These are phyloP conservation scores for Etheostoma perlongum DNA, from an alignment of 2,797 vertebrate genomes.

Conservation along the genomic window DNA sequence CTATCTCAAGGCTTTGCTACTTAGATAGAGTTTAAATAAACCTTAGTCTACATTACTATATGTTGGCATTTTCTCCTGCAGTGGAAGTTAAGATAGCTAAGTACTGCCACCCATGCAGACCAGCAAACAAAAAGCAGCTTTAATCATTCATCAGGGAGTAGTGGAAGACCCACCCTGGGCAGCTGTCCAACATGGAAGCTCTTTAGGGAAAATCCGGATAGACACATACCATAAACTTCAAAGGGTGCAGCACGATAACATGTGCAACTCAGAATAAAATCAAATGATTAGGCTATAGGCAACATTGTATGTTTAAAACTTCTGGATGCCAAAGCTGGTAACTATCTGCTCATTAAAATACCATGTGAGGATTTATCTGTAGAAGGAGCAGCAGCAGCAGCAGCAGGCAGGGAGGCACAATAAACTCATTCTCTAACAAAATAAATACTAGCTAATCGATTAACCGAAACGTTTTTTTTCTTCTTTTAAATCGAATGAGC, in stretches of 20 bases:
- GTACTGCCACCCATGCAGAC: conserved; percentile 14
- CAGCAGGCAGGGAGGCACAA: conserved; percentile 1
- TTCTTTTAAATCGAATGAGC: conserved; percentile 72
- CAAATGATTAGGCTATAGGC: background rate
- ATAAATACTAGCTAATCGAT: conserved; percentile 27
- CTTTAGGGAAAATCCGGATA: conserved; percentile 62
- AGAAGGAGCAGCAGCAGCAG: background rate
- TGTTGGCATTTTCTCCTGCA: conserved; percentile 9
- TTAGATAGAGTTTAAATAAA: conserved; percentile 15
- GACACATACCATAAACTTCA: conserved; percentile 46
- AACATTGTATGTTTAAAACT: background rate
- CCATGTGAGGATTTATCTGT: conserved; percentile 20
- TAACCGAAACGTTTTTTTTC: conserved; percentile 18
- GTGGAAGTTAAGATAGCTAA: conserved; percentile 23
- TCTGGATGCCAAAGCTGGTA: background rate
- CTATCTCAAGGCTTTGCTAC: background rate
- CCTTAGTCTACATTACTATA: background rate
- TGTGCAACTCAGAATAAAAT: background rate
- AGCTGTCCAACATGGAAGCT: conserved; percentile 60
- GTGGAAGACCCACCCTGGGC: conserved; percentile 75
- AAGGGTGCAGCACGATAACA: conserved; percentile 18
- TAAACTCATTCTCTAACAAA: conserved; percentile 3
- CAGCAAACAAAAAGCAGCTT: conserved; percentile 63
- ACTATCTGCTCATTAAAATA: conserved; percentile 38
- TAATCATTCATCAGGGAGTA: conserved; percentile 61